Percentiles rank a stretch among this genome's conserved stretches.
Evolutionary conservation across 2,888 invertebrate species (phyloP).

Genomic region (Julus scanicus): DNA sequence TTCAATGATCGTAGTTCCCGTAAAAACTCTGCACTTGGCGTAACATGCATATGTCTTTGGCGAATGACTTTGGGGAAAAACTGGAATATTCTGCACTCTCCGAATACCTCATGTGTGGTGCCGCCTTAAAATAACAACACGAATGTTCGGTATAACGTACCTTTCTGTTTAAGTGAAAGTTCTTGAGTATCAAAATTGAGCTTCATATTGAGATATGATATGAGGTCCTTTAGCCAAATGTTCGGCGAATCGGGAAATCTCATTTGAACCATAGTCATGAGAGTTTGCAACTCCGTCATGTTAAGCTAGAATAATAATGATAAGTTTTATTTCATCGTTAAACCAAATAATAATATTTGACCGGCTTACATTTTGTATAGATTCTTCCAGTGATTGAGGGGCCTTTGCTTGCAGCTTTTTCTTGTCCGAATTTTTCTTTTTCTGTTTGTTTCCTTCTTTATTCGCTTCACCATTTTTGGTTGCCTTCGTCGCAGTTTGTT

Average conservation of each 20-base stretch:
- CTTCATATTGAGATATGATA: constrained; percentile 50
- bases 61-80: too few relatives aligned
- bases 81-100: too few relatives aligned
- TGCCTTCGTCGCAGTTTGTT: neutral
- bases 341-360: too few relatives aligned
- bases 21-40: too few relatives aligned
- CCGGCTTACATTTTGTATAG: neutral
- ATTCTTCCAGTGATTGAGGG: neutral
- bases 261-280: constrained; percentile 3
- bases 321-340: too few relatives aligned
- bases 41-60: too few relatives aligned
- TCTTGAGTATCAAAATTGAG: constrained; percentile 34
- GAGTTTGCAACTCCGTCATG: neutral
- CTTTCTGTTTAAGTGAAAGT: neutral
- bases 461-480: neutral
- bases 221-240: constrained; percentile 49
- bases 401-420: neutral
- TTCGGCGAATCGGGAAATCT: constrained; percentile 45
- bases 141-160: neutral
- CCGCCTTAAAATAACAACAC: too few relatives aligned
- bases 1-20: too few relatives aligned
- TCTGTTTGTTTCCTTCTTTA: neutral
- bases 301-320: constrained; percentile 20
- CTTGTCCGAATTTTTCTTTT: neutral
- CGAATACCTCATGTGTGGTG: too few relatives aligned